These are phyloP conservation scores for Montipora capitata DNA, from an alignment of 92 coral and sea anemone species.

Conservation along the genomic window DNA sequence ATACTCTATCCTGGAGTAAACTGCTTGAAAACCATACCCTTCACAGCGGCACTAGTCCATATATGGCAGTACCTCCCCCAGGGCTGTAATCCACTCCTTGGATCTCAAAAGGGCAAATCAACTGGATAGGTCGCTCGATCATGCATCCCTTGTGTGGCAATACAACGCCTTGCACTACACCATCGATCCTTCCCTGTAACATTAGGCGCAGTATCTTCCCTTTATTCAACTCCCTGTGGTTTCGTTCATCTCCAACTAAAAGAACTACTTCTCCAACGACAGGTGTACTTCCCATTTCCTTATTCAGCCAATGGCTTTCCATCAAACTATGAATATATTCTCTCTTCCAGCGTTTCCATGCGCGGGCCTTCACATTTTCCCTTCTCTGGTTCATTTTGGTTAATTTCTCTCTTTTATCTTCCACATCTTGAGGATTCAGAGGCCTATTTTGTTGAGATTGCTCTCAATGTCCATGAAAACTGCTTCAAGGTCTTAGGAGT, in stretches of 20 bases:
- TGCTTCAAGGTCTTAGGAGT: too few relatives aligned
- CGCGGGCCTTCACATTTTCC: slow-evolving; percentile 1
- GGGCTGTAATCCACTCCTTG: too few relatives aligned
- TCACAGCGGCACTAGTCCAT: too few relatives aligned
- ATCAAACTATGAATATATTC: slow-evolving; percentile 52
- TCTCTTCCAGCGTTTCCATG: slow-evolving; percentile 53
- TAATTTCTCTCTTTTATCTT: slow-evolving; percentile 6
- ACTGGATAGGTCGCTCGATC: too few relatives aligned
- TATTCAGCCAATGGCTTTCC: slow-evolving; percentile 60
- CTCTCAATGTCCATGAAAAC: too few relatives aligned
- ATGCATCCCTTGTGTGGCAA: background rate
- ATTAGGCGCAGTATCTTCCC: slow-evolving; percentile 22
- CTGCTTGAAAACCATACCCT: too few relatives aligned
- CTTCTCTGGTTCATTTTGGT: slow-evolving; percentile 37
- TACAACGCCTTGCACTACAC: background rate
- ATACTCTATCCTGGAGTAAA: too few relatives aligned
- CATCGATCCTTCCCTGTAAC: slow-evolving; percentile 40
- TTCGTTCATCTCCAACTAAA: slow-evolving; percentile 28
- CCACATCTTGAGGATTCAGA: too few relatives aligned
- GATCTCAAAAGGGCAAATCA: too few relatives aligned
- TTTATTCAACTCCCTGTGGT: slow-evolving; percentile 39
- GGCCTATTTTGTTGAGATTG: too few relatives aligned
- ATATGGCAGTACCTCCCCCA: too few relatives aligned
- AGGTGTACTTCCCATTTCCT: slow-evolving; percentile 21
- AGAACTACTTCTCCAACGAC: slow-evolving; percentile 62